A percentile compares a stretch with the other conserved stretches of the same genome.
These are phyloP conservation scores for Nymphalis urticae DNA, from an alignment of 2,888 invertebrate genomes.

Conservation along the genomic window DNA sequence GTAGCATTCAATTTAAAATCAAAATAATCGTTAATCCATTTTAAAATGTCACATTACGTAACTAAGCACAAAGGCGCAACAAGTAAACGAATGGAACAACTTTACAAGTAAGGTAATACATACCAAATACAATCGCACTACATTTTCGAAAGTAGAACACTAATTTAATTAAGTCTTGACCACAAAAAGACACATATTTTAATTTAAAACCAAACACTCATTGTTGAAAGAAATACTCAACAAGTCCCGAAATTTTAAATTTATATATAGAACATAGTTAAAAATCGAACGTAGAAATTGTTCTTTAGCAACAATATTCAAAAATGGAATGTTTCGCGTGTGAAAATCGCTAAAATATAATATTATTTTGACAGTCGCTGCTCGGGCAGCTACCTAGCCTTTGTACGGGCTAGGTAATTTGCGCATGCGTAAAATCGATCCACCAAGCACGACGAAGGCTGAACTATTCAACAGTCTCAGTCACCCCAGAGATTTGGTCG, in stretches of 20 bases:
- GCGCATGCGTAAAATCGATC: slow-evolving; percentile 77
- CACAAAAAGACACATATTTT: slow-evolving; percentile 50
- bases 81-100: slow-evolving; percentile 57
- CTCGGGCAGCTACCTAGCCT: slow-evolving; percentile 64
- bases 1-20: background rate
- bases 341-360: slow-evolving; percentile 56
- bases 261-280: slow-evolving; percentile 7
- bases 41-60: slow-evolving; percentile 68
- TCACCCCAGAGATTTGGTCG: slow-evolving; percentile 37
- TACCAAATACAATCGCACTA: slow-evolving; percentile 54
- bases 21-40: slow-evolving; percentile 41
- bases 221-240: slow-evolving; percentile 22
- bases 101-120: slow-evolving; percentile 58
- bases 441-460: slow-evolving; percentile 33
- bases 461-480: slow-evolving; percentile 40
- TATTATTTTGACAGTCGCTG: slow-evolving; percentile 72
- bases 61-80: slow-evolving; percentile 65
- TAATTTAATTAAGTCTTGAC: slow-evolving; percentile 49
- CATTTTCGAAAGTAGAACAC: slow-evolving; percentile 57
- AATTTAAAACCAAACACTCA: slow-evolving; percentile 21
- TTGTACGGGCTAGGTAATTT: slow-evolving; percentile 58
- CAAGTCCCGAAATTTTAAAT: slow-evolving; percentile 14
- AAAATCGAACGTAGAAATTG: slow-evolving; percentile 1
- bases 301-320: slow-evolving; percentile 13
- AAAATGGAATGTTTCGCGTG: slow-evolving; percentile 45